Base-by-base conservation (phyloP, 1,140 invertebrate genomes). In the Nasonia longicornis region DNA sequence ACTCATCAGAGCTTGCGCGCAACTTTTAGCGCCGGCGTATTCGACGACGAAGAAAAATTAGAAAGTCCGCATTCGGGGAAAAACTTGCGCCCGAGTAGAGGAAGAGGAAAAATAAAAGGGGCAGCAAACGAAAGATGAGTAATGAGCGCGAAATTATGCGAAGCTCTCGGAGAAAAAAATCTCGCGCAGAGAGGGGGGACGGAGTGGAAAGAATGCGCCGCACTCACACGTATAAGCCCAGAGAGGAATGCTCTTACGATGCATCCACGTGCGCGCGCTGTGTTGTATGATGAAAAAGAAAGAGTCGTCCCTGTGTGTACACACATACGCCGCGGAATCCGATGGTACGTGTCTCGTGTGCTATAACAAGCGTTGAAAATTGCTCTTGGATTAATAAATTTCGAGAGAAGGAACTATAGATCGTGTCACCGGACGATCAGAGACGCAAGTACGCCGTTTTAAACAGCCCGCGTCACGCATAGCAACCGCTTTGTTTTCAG, bases 161-260 rank as follows among this genome's bases (percentile, higher is more conserved):
- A 77, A 16, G 74, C 16, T 35, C 29, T 35, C 29, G 2, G 31
- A 35, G 4, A 71, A 71, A 42, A 58, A 58, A 16, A 16, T 0
- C 52, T 48, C 45, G 11, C 12, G 45, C 1, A 48, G 26, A 1
- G 14, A 31, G 26, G 16, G 20, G 52, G 10, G 26, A 22, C n/a
- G 48, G 3, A 35, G 20, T 26, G 45, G 29, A 70, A 71, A 78
- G 77, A 78, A 78, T 71, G 66, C 66, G 52, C n/a, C 4, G 67
- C 16, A 26, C 29, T 20, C 38, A 67, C 38, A 31, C 35, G 16
- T 8, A 45, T 16, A n/a, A 6, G 16, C n/a, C 0, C 20, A 66
- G 11, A 16, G 63, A 76, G 69, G 77, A 78, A 86, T 80, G 74
- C 58, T 83, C 66, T 84, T 73, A 77, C 69, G 82, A 84, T 83